Evolutionary conservation across 2,113 vertebrate genomes (phyloP).

Genomic region (Stigmatopora argus): DNA sequence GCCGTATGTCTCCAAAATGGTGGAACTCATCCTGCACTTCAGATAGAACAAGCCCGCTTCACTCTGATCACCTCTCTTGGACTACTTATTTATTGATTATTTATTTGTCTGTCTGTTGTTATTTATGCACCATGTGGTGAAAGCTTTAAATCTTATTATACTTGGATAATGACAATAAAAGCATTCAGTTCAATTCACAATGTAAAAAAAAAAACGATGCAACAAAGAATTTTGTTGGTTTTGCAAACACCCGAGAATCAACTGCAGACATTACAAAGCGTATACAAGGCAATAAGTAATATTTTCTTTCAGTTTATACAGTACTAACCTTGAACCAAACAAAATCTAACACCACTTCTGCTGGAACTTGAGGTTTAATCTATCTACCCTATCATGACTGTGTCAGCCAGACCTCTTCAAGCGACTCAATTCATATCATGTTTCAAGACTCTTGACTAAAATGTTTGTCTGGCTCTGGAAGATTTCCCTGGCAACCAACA

Average conservation of each 20-base stretch:
- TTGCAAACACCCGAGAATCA: neutral
- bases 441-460: slow-evolving; percentile 17
- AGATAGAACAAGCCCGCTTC: too few species aligned
- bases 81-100: too few species aligned
- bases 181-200: too few species aligned
- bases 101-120: too few species aligned
- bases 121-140: too few species aligned
- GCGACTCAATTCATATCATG: slow-evolving; percentile 3
- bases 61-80: too few species aligned
- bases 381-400: neutral
- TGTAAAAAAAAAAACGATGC: neutral
- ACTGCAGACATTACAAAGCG: neutral
- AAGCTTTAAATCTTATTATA: too few species aligned
- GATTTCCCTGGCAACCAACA: slow-evolving; percentile 44
- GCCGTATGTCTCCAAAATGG: too few species aligned
- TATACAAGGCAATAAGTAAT: neutral
- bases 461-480: slow-evolving; percentile 26
- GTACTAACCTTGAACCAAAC: neutral
- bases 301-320: neutral
- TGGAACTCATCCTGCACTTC: too few species aligned
- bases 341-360: neutral
- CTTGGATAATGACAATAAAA: too few species aligned
- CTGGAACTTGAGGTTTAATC: neutral
- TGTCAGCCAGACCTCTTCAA: neutral
- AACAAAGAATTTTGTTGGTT: neutral